A percentile compares a stretch with the other conserved stretches of the same genome.
These are phyloP conservation scores for Trogon melanurus DNA, from an alignment of 2,113 vertebrate genomes.

Conservation along the genomic window DNA sequence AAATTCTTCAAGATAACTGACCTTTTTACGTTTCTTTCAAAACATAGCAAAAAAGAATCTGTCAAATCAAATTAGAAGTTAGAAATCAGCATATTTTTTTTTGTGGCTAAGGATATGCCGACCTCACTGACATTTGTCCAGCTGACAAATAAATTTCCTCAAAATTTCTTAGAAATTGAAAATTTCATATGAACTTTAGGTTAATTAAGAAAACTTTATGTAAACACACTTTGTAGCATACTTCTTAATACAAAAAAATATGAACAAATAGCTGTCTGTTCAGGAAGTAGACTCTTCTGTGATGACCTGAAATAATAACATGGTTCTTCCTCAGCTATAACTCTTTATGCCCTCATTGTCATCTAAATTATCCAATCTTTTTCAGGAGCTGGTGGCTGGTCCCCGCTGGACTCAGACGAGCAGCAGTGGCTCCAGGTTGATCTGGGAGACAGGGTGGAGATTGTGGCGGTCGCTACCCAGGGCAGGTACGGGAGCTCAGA, in stretches of 20 bases:
- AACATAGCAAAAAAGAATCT: background rate
- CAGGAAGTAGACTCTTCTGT: background rate
- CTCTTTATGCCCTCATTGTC: background rate
- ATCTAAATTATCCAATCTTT: background rate
- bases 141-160: background rate
- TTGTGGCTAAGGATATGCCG: background rate
- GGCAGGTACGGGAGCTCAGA: constrained; percentile 91
- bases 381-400: constrained; percentile 95
- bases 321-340: background rate
- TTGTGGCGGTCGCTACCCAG: constrained; percentile 91
- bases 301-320: background rate
- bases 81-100: background rate
- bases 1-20: background rate
- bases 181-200: background rate
- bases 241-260: background rate
- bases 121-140: background rate
- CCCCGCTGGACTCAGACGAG: constrained; percentile 83
- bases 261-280: background rate
- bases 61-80: background rate
- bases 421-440: constrained; percentile 97
- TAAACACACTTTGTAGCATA: background rate
- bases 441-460: constrained; percentile 89
- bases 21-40: background rate
- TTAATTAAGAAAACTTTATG: background rate
- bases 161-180: background rate